Evolutionary conservation across 2,797 vertebrate genomes (phyloP).

Genomic region (Orestias chungarensis): DNA sequence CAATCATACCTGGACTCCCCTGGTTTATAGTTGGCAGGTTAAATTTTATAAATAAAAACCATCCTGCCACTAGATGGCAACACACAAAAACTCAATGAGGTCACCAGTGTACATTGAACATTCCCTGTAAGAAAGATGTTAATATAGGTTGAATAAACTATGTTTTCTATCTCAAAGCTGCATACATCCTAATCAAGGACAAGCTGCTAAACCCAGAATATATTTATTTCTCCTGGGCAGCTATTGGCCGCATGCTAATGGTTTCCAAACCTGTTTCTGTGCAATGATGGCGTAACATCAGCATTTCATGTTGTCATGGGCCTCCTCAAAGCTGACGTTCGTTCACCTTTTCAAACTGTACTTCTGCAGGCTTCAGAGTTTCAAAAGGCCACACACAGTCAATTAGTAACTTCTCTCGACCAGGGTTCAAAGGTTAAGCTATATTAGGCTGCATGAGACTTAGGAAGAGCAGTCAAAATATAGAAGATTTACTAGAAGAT

Average conservation of each 20-base stretch:
- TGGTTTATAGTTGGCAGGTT: no score
- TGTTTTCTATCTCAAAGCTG: background rate
- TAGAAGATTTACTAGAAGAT: constrained; percentile 5
- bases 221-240: background rate
- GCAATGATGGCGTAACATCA: background rate
- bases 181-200: background rate
- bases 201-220: background rate
- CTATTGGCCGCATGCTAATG: background rate
- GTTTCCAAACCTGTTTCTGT: background rate
- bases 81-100: constrained; percentile 23
- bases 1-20: no score
- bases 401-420: constrained; percentile 67
- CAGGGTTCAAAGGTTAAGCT: constrained; percentile 59
- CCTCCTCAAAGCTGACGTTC: background rate
- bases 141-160: background rate
- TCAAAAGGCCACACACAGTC: constrained; percentile 57
- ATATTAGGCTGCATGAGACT: constrained; percentile 15
- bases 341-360: background rate
- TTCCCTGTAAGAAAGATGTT: background rate
- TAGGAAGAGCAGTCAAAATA: constrained; percentile 9
- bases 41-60: no score
- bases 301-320: background rate
- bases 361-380: constrained; percentile 17
- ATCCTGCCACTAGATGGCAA: constrained; percentile 61
- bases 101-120: background rate